Percentiles rank a stretch among this genome's conserved stretches.
Evolutionary conservation across 2,888 invertebrate species (phyloP).

Genomic region (Eledona agricola): DNA sequence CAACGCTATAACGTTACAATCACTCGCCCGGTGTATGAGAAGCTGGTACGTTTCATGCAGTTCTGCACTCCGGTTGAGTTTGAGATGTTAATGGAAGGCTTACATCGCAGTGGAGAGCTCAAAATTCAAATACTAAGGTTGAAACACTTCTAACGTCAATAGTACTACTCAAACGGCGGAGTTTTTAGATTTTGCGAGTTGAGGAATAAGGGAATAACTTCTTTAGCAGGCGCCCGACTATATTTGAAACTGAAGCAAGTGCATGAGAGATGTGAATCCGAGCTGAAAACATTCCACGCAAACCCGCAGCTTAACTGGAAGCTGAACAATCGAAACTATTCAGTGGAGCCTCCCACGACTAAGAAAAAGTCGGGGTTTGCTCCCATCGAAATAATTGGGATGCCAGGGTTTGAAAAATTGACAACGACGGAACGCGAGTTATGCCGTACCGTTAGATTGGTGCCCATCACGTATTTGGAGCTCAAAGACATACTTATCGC

Average conservation of each 20-base stretch:
- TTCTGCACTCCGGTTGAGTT: conserved; percentile 73
- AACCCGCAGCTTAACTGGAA: conserved; percentile 56
- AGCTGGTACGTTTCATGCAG: conserved; percentile 78
- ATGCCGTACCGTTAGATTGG: conserved; percentile 78
- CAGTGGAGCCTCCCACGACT: conserved; percentile 37
- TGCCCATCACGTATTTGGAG: conserved; percentile 81
- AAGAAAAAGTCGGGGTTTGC: conserved; percentile 59
- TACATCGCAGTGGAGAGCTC: conserved; percentile 76
- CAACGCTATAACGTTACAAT: conserved; percentile 75
- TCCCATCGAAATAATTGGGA: conserved; percentile 73
- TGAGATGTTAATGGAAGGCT: conserved; percentile 79
- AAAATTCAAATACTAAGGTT: conserved; percentile 68
- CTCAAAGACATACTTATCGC: conserved; percentile 77
- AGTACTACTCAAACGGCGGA: neutral
- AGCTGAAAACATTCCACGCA: conserved; percentile 60
- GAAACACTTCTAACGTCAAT: no score
- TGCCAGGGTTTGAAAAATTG: conserved; percentile 82
- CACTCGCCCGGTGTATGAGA: conserved; percentile 66
- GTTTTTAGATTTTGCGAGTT: conserved; percentile 69
- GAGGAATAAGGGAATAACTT: conserved; percentile 75
- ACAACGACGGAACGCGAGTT: conserved; percentile 75
- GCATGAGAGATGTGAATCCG: conserved; percentile 67
- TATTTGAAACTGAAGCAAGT: conserved; percentile 73
- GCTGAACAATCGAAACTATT: conserved; percentile 37
- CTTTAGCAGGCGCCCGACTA: conserved; percentile 70